Evolutionary conservation across 2,888 invertebrate species (phyloP), one percentile per base, ranked within the genome.

Genomic region (Nemoura dubitans): DNA sequence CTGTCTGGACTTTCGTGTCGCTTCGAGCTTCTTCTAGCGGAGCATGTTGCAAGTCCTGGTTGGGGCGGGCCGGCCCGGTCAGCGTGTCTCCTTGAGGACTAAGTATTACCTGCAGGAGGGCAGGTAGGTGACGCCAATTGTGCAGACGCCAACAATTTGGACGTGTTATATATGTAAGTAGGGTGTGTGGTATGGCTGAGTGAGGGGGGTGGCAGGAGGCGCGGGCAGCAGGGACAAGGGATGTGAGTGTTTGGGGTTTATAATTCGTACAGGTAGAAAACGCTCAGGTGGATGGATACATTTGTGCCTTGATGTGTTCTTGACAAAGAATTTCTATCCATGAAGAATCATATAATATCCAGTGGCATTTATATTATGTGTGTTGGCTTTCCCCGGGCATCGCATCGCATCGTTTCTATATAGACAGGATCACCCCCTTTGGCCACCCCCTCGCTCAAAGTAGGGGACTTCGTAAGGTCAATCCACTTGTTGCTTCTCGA

Each of bases 181-280:
- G 76, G 30, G 86, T 28, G 86, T 29, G 80, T 43, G 25, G 27
- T 42, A 77, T 27, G 25, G 36, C n/a, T 10, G 36, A 6, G 36
- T 36, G 36, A 10, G 10, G 36, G 59, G 14, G 16, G 76, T 1
- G 76, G 25, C 2, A 28, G 85, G n/a, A n/a, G 85, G 78, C 27
- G 6, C 10, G 43, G 80, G 86, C 29, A 0, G 86, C n/a, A 29
- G 86, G 28, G 30, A 16, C 29, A n/a, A n/a, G 81, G 36, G 81
- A 83, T 83, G 36, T 83, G 83, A 78, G 78, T 78, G 78, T 26
- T 78, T 78, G 26, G 78, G n/a, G 78, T 7, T 78, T 59, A 28
- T 26, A 78, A 6, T 36, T 83, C 43, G 83, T 83, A 83, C 26
- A 83, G 26, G 83, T 83, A 43, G 36, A 42, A 28, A 43, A 28